These are phyloP conservation scores for Dipus sagitta DNA, from an alignment of 2,797 vertebrate species.

Conservation along the genomic window DNA sequence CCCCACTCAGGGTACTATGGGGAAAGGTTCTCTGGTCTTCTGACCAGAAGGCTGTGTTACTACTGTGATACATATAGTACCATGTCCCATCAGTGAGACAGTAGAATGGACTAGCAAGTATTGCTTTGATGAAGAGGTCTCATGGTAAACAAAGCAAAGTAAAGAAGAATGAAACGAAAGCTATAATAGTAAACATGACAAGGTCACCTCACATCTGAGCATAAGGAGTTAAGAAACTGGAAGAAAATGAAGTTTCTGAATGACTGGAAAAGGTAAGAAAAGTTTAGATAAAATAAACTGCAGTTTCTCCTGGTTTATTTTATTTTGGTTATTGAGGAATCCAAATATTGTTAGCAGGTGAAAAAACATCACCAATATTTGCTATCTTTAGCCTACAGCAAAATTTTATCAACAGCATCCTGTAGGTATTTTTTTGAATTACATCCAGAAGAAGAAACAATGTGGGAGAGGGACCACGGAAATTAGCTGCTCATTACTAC, in stretches of 20 bases:
- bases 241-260: constrained; percentile 58
- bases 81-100: constrained; percentile 67
- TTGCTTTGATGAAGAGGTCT: background rate
- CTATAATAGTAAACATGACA: constrained; percentile 42
- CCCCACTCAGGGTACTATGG: constrained; percentile 35
- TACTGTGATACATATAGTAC: constrained; percentile 58
- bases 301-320: constrained; percentile 52
- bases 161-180: constrained; percentile 66
- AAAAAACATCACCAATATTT: constrained; percentile 28
- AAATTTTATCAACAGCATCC: constrained; percentile 46
- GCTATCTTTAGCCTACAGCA: constrained; percentile 15
- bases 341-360: constrained; percentile 44
- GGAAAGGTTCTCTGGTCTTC: constrained; percentile 53
- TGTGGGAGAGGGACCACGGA: background rate
- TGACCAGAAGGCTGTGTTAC: constrained; percentile 20
- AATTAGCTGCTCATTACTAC: constrained; percentile 4
- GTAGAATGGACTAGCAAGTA: constrained; percentile 60
- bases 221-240: constrained; percentile 59
- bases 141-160: constrained; percentile 22
- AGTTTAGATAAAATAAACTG: constrained; percentile 53
- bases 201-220: constrained; percentile 46
- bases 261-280: constrained; percentile 45
- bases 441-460: constrained; percentile 38
- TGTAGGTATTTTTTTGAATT: constrained; percentile 39
- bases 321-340: constrained; percentile 51